Conservation (phyloP, 53 echinoderm and acorn worm species). For the Zoroaster sp. region DNA sequence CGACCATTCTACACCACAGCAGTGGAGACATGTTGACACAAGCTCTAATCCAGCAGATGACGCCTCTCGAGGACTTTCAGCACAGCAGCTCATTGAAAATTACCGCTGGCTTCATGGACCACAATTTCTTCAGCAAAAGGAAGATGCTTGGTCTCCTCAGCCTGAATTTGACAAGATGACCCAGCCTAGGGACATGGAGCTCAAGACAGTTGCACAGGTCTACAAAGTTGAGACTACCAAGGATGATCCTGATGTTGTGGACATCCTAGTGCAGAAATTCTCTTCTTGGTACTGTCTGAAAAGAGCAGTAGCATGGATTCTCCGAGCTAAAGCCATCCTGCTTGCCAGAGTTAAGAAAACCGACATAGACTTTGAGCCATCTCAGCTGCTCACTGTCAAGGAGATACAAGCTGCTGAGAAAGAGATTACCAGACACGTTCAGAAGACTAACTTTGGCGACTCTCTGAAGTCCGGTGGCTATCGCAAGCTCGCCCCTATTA, state of each 20-base stretch:
- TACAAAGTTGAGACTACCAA: background rate
- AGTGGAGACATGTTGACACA: background rate
- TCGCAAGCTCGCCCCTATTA: background rate
- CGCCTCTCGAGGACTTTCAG: too few relatives aligned
- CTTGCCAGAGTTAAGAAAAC: background rate
- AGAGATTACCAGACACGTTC: background rate
- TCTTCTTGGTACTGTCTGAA: too few relatives aligned
- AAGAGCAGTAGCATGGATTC: background rate
- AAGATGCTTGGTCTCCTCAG: background rate
- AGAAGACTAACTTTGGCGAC: background rate
- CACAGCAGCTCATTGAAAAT: background rate
- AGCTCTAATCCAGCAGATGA: background rate
- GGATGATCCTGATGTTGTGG: background rate
- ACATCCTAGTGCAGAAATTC: background rate
- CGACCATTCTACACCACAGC: background rate
- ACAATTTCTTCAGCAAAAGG: background rate
- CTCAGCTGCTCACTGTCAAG: background rate
- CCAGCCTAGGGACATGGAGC: background rate
- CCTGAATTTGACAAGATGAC: background rate
- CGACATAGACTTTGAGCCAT: background rate
- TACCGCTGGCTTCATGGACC: background rate
- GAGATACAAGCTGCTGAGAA: conserved; percentile 7
- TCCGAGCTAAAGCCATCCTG: background rate
- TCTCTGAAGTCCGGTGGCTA: background rate
- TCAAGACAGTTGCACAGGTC: too few relatives aligned